phyloP scores from a whole-genome alignment of 1,140 invertebrate species.

The Bombus superbus region DNA sequence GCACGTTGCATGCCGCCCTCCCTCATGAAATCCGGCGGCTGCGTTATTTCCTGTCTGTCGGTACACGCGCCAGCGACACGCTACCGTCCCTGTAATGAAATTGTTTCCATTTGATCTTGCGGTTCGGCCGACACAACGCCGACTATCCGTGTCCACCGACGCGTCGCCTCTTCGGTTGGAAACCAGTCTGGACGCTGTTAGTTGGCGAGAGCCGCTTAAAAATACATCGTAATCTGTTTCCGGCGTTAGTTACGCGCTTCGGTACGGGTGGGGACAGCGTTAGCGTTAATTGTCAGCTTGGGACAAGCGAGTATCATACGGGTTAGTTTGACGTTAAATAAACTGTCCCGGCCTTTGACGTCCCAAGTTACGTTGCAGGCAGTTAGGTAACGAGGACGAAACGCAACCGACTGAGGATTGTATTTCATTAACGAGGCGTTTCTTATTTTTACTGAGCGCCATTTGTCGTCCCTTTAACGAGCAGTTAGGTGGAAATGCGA shows the following conservation, averaged over 20 bases:
- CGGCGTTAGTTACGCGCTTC: conserved; percentile 22
- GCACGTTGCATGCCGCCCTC: conserved; percentile 15
- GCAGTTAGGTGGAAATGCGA: conserved; percentile 1
- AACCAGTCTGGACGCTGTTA: neutral
- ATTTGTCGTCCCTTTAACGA: conserved; percentile 14
- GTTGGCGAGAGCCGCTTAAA: neutral
- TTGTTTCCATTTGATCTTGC: conserved; percentile 49
- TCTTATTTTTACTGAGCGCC: conserved; percentile 44
- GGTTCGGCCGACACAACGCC: conserved; percentile 8
- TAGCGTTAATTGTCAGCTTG: conserved; percentile 42
- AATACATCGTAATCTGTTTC: conserved; percentile 46
- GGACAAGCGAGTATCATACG: conserved; percentile 4
- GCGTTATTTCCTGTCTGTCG: conserved; percentile 25
- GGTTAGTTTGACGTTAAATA: conserved; percentile 49
- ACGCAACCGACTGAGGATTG: neutral
- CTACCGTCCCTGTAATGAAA: conserved; percentile 34
- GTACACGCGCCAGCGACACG: conserved; percentile 16
- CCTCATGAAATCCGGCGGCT: conserved; percentile 23
- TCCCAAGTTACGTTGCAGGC: conserved; percentile 8
- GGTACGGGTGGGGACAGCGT: neutral
- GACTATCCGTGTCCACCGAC: neutral
- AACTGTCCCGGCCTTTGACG: conserved; percentile 36
- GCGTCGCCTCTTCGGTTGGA: neutral
- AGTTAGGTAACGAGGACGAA: conserved; percentile 14
- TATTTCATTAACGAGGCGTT: conserved; percentile 25